Conservation (phyloP, 2,113 vertebrate species). For the Python bivittatus region DNA sequence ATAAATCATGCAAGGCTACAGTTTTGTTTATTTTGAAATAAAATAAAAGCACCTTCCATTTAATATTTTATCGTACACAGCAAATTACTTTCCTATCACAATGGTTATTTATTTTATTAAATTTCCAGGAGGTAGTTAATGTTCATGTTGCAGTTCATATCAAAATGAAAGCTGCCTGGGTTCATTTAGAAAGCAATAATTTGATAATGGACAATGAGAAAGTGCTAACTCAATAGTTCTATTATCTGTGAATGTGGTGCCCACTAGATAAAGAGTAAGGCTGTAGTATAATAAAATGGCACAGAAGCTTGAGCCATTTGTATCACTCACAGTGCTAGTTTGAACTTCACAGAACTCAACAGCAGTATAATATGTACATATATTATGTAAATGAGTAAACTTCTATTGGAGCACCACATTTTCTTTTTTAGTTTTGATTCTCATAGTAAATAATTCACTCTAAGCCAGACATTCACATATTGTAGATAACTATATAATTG, state of each 20-base stretch:
- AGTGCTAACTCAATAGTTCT: neutral
- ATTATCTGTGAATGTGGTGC: neutral
- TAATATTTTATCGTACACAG: neutral
- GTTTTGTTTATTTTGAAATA: constrained; percentile 8
- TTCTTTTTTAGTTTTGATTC: neutral
- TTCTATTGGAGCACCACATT: neutral
- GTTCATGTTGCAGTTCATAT: neutral
- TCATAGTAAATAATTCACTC: neutral
- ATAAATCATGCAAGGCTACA: neutral
- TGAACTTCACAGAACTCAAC: neutral
- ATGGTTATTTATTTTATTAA: constrained; percentile 7
- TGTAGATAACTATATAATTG: neutral
- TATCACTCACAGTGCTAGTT: neutral
- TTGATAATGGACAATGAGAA: constrained; percentile 13
- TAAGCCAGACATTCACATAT: neutral
- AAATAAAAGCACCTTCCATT: constrained; percentile 23
- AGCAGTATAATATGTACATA: neutral
- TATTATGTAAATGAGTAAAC: neutral
- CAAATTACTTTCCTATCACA: neutral
- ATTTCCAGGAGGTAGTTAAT: neutral
- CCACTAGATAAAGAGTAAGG: neutral
- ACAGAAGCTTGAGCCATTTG: neutral
- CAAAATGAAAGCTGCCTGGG: constrained; percentile 7
- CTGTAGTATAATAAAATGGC: neutral
- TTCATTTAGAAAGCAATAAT: neutral